These are phyloP conservation scores for Poeciliopsis turrubarensis DNA, from an alignment of 2,113 vertebrate species.

Conservation along the genomic window DNA sequence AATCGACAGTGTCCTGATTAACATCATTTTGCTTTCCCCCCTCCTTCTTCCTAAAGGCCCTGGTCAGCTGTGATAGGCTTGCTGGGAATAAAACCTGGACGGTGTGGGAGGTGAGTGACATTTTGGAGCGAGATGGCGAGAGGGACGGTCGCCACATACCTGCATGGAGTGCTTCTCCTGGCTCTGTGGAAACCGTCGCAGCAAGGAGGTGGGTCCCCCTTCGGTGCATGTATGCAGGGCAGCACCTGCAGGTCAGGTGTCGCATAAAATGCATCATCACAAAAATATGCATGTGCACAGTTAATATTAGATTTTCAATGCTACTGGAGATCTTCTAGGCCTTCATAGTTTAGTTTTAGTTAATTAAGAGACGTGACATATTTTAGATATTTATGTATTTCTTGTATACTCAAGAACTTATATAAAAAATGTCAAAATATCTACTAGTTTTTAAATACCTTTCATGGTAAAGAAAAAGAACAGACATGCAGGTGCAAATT, in stretches of 20 bases:
- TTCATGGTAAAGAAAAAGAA: background rate
- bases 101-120: slow-evolving; percentile 82
- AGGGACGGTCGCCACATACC: slow-evolving; percentile 81
- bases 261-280: background rate
- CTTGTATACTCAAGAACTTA: background rate
- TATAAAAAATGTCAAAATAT: background rate
- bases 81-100: slow-evolving; percentile 91
- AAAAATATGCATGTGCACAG: background rate
- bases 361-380: background rate
- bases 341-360: too few relatives aligned
- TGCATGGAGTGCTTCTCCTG: slow-evolving; percentile 85
- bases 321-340: background rate
- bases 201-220: slow-evolving; percentile 89
- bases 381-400: background rate
- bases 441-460: background rate
- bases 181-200: slow-evolving; percentile 84
- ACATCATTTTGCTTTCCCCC: slow-evolving; percentile 61
- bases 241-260: slow-evolving; percentile 56
- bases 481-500: too few relatives aligned
- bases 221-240: slow-evolving; percentile 17
- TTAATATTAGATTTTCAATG: background rate
- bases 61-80: slow-evolving; percentile 83
- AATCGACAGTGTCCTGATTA: slow-evolving; percentile 82
- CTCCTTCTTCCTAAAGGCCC: slow-evolving; percentile 81
- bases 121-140: slow-evolving; percentile 90